Base-by-base conservation (phyloP, 2,113 vertebrate genomes). In the Hipposideros armiger region DNA sequence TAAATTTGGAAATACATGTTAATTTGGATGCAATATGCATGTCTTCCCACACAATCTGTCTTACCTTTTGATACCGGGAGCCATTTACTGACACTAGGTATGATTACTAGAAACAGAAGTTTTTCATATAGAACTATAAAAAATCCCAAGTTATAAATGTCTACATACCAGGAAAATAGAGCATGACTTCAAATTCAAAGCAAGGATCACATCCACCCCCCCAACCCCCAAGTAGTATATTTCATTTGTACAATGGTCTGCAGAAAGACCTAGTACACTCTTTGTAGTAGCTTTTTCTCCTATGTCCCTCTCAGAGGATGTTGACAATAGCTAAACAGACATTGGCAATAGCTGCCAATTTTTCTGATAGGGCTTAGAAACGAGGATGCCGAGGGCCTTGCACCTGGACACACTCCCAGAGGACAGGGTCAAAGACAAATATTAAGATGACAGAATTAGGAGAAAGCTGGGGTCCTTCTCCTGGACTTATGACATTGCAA, bases 291-390 rank as follows among this genome's bases (percentile, higher is more conserved):
- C 32, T 47, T 56, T 66, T 16, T 58, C n/a, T 30, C 30, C 14
- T 15, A 0, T 6, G n/a, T 64, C 22, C 40, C 32, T 66, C 78
- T 64, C 20, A 19, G 8, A 40, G 11, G 47, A 7, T 82, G 16
- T 19, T 47, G 30, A 7, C 10, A 50, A 50, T 11, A 83, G 11
- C 66, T 85, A 42, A 62, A 26, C 4, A 7, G 20, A 60, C 17
- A 20, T 4, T 52, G 50, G n/a, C 22, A 54, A 19, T 14, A 62
- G 17, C 50, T 52, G 45, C 32, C 52, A 8, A 28, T 42, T 69
- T 72, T 96, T 69, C 45, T 64, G 28, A 67, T 5, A 58, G 56
- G 85, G 42, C 19, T 88, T 92, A 84, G n/a, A 94, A 95, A 76
- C 20, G 30, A 84, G 40, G 47, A 77, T 2, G 32, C 4, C 1